Evolutionary conservation across 2,888 invertebrate genomes (phyloP), one percentile per base, ranked within the genome.

Genomic region (Linnaemya tessellans): DNA sequence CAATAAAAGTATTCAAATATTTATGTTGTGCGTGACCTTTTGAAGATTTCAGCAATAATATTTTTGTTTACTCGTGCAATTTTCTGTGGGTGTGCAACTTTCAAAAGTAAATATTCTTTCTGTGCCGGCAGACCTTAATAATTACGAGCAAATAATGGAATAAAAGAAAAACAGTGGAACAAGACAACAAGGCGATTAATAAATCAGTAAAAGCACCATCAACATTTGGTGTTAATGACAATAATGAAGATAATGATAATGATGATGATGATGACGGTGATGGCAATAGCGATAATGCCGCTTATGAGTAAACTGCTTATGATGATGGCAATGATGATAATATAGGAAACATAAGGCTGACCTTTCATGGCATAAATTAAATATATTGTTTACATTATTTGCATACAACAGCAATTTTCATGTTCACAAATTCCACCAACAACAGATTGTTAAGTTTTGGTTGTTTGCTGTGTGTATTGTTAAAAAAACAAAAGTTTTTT

Each of bases 121-220:
- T 62, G 8, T 38, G n/a, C 22, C 22, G 15, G 30, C 30, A 43
- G 25, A 25, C 58, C 60, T 64, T 56, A 25, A 56, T 41, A 81
- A 62, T 68, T 75, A 49, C 67, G 60, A n/a, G 13, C 13, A 58
- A 64, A 54, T 41, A 64, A 46, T 13, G 11, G 13, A 13, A 43
- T 25, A 25, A 49, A 56, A 41, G 38, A 11, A 9, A 38, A 43
- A 41, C 41, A 49, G 2, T 51, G 51, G 65, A 25, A 25, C 60
- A 43, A 20, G 49, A 20, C 62, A 22, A 74, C 73, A 74, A 64
- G 64, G 25, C 35, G 62, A 68, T 78, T 70, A 70, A 84, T 79
- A 84, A 84, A 84, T 84, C 84, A 79, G 68, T 79, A 74, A 79
- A 79, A 74, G 54, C 64, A 56, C 56, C 62, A 74, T 79, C 74